Evolutionary conservation across 2,888 invertebrate genomes (phyloP).

Genomic region (Stictocephala bisonia): DNA sequence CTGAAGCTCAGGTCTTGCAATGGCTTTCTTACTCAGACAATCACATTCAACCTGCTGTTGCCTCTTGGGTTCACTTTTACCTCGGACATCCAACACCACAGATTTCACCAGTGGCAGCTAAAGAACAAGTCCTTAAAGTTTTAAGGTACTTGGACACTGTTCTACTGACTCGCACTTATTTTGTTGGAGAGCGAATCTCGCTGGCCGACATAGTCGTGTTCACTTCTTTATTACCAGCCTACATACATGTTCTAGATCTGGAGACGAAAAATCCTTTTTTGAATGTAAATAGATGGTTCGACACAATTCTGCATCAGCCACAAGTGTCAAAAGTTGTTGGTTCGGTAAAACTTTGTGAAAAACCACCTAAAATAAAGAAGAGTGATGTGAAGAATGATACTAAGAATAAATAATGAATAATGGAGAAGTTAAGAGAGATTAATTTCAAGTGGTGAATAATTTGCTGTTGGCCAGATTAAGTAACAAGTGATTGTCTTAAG

Average conservation of each 20-base stretch:
- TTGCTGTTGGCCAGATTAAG: no score
- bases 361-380: conserved; percentile 21
- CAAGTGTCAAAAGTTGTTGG: conserved; percentile 60
- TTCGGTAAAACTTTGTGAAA: conserved; percentile 61
- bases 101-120: conserved; percentile 54
- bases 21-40: conserved; percentile 65
- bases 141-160: conserved; percentile 62
- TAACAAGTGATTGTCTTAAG: no score
- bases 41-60: conserved; percentile 63
- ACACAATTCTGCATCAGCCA: conserved; percentile 64
- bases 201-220: conserved; percentile 65
- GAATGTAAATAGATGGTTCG: conserved; percentile 65
- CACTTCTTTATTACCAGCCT: conserved; percentile 62
- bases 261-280: conserved; percentile 59
- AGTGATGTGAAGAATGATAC: background rate
- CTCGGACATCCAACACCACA: conserved; percentile 46
- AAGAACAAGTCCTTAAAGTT: conserved; percentile 59
- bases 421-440: conserved; percentile 14
- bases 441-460: no score
- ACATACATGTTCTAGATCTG: conserved; percentile 61
- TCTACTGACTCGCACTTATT: conserved; percentile 63
- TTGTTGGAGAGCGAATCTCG: conserved; percentile 64
- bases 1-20: conserved; percentile 63
- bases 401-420: background rate
- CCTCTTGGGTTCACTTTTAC: conserved; percentile 59